Evolutionary conservation across 1,140 invertebrate genomes (phyloP), one percentile per base, ranked within the genome.

Genomic region (Drosophila subpulchrella): DNA sequence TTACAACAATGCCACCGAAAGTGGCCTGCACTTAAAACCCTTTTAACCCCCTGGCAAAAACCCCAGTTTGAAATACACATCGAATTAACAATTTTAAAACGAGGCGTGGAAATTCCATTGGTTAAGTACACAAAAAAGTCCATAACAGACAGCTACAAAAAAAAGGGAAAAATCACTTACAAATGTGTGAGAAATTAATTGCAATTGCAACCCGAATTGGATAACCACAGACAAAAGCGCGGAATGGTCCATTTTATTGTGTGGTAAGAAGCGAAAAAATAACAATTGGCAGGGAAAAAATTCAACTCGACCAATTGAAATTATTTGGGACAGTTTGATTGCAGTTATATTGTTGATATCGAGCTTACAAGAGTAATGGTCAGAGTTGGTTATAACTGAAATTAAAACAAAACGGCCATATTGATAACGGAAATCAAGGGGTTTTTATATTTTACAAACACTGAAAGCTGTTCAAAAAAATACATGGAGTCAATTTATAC

Each of bases 131-230:
- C 36, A 54, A 56, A 59, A 70, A 55, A 30, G 32, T 15, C 15
- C 8, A 55, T 20, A 12, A 38, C 39, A 60, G 42, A 50, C 20
- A 48, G 39, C 8, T 32, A 6, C 6, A 11, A 20, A 42, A 59
- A 66, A 71, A 53, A 66, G 61, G 59, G 39, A 68, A 67, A 83
- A 76, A 56, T 68, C 77, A 67, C 77, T 85, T 85, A 62, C 71
- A 85, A 75, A 75, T 81, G 82, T 75, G 82, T 63, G 78, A 82
- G 78, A 82, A 86, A 82, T 85, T 82, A 88, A 85, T 85, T 85
- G 82, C 82, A 75, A 81, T 81, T 85, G 57, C 58, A 57, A 75
- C 59, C 70, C 53, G 62, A 88, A 78, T 75, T 72, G 79, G 68
- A 86, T 88, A 72, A 76, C 82, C 78, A 73, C 82, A 82, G 76